These are phyloP conservation scores for Mormyrops attenuatus DNA, from an alignment of 2,797 vertebrate genomes.

Conservation along the genomic window DNA sequence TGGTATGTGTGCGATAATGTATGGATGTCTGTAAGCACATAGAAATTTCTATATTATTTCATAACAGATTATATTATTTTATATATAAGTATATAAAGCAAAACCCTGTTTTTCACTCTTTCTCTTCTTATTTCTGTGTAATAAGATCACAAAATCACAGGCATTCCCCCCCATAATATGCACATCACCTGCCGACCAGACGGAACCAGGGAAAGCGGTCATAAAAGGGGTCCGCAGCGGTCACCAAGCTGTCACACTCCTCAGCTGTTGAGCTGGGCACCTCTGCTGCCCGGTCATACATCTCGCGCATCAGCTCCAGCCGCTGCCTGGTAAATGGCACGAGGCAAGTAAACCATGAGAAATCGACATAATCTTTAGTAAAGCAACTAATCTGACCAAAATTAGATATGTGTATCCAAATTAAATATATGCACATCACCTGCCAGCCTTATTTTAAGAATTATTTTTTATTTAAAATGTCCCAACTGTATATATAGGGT, in stretches of 20 bases:
- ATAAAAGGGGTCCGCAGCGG: slow-evolving; percentile 92
- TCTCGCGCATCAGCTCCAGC: slow-evolving; percentile 94
- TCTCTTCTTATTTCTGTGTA: too few relatives aligned
- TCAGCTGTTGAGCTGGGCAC: slow-evolving; percentile 85
- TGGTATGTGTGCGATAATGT: too few relatives aligned
- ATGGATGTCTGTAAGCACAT: too few relatives aligned
- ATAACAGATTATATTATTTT: too few relatives aligned
- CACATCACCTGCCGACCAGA: slow-evolving; percentile 86
- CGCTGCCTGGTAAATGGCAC: slow-evolving; percentile 68
- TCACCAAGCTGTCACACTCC: slow-evolving; percentile 89
- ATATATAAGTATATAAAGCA: too few relatives aligned
- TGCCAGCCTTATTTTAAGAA: not conserved
- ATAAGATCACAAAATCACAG: not conserved
- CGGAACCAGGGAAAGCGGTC: slow-evolving; percentile 99
- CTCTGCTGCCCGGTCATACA: slow-evolving; percentile 94
- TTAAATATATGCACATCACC: not conserved
- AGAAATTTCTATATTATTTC: too few relatives aligned
- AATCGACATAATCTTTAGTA: not conserved
- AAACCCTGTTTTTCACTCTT: too few relatives aligned
- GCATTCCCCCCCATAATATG: not conserved
- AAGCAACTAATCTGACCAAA: not conserved
- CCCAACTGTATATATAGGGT: not conserved
- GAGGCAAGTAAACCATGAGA: not conserved
- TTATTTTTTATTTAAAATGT: not conserved
- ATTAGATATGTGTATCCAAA: not conserved